Evolutionary conservation across 2,888 invertebrate genomes (phyloP).

Genomic region (Ornithoptera priamus): DNA sequence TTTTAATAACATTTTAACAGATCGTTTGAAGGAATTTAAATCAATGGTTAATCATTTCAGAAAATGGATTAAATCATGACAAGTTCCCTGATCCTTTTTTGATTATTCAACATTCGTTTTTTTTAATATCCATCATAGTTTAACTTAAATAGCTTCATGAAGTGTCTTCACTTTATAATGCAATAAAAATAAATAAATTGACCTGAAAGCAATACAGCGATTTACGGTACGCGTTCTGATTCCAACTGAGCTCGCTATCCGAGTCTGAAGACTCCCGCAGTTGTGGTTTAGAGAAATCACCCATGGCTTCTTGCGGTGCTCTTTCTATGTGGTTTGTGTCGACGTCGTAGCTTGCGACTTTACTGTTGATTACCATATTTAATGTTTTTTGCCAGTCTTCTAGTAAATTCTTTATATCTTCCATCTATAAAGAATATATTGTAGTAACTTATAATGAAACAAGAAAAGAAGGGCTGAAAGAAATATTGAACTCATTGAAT

Average conservation of each 20-base stretch:
- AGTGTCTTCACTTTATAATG: too few relatives aligned
- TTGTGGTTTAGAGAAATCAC: constrained; percentile 59
- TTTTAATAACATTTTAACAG: too few relatives aligned
- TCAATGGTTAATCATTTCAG: too few relatives aligned
- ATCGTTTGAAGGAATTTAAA: too few relatives aligned
- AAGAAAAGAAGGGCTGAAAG: background rate
- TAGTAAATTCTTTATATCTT: constrained; percentile 58
- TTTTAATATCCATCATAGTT: too few relatives aligned
- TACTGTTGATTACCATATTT: constrained; percentile 60
- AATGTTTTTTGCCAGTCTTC: constrained; percentile 69
- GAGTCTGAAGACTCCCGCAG: constrained; percentile 57
- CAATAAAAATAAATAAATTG: background rate
- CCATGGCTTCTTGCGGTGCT: constrained; percentile 65
- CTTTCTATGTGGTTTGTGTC: constrained; percentile 52
- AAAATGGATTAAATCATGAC: too few relatives aligned
- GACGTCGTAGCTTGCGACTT: constrained; percentile 50
- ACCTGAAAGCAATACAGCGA: constrained; percentile 51
- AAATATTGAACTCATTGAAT: too few relatives aligned
- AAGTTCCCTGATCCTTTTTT: too few relatives aligned
- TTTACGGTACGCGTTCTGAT: constrained; percentile 47
- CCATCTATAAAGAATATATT: constrained; percentile 51
- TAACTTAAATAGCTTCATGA: too few relatives aligned
- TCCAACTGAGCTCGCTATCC: constrained; percentile 55
- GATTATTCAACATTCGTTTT: too few relatives aligned
- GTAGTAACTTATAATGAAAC: background rate